These are phyloP conservation scores for Heliconius sara DNA, from an alignment of 2,888 invertebrate genomes.

Conservation along the genomic window DNA sequence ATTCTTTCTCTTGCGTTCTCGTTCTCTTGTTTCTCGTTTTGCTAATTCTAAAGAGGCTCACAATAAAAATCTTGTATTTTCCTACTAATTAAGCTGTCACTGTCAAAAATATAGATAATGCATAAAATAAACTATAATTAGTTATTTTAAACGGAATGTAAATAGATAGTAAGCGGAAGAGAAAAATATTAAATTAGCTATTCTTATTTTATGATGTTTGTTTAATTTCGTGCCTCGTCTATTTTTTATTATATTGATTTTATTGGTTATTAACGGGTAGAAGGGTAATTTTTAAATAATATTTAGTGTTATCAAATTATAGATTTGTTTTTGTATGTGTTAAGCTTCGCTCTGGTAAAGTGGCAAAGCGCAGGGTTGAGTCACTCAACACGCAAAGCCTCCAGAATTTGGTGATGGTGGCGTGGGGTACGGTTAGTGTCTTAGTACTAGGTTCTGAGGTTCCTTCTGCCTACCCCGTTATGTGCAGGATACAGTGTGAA, in stretches of 20 bases:
- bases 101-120: conserved; percentile 16
- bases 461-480: too few relatives aligned
- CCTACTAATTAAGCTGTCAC: background rate
- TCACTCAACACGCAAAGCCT: too few relatives aligned
- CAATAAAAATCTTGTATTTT: background rate
- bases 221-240: background rate
- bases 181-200: background rate
- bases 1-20: background rate
- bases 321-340: background rate
- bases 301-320: background rate
- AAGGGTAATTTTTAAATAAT: conserved; percentile 15
- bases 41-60: background rate
- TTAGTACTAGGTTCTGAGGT: too few relatives aligned
- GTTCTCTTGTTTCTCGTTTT: background rate
- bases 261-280: background rate
- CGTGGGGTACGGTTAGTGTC: too few relatives aligned
- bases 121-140: background rate
- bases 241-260: background rate
- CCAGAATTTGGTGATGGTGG: too few relatives aligned
- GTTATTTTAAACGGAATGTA: background rate
- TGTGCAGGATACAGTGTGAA: too few relatives aligned
- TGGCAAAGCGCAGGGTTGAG: too few relatives aligned
- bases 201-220: background rate
- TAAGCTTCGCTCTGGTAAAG: too few relatives aligned
- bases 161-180: background rate